Percentiles rank a stretch among this genome's conserved stretches.
Evolutionary conservation across 1,140 invertebrate genomes (phyloP).

Genomic region (Rhyzopertha dominica): DNA sequence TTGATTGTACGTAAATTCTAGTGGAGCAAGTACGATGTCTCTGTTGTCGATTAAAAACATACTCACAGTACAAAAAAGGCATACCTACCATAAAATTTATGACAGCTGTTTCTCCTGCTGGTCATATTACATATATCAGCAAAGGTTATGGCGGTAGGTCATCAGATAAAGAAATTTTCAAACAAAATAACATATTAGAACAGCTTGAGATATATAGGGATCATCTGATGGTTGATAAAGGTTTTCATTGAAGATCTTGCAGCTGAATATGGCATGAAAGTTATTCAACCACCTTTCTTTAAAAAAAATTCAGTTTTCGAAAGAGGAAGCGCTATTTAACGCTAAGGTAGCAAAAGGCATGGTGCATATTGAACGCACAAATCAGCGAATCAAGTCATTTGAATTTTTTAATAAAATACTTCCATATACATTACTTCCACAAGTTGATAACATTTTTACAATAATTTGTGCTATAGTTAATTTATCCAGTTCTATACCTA

Average conservation of each 20-base stretch:
- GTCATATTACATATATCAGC: slow-evolving; percentile 3
- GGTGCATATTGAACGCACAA: too few species aligned
- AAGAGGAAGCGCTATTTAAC: too few species aligned
- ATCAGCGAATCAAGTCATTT: too few species aligned
- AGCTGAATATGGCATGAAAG: too few species aligned
- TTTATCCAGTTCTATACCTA: too few species aligned
- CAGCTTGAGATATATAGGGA: background rate
- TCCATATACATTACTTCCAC: too few species aligned
- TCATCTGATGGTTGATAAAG: slow-evolving; percentile 9
- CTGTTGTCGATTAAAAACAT: background rate
- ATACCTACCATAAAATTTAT: slow-evolving; percentile 8
- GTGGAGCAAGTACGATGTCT: slow-evolving; percentile 3
- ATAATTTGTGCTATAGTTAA: too few species aligned
- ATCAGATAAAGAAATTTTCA: slow-evolving; percentile 9
- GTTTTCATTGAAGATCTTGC: slow-evolving; percentile 3
- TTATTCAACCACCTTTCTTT: too few species aligned
- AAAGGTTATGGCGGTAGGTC: slow-evolving; percentile 7
- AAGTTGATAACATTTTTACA: too few species aligned
- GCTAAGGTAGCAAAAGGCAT: too few species aligned
- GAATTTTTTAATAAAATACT: too few species aligned
- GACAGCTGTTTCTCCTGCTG: slow-evolving; percentile 7
- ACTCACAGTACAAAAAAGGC: slow-evolving; percentile 10
- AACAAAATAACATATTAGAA: background rate
- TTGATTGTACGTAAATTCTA: slow-evolving; percentile 16
- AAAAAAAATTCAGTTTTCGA: too few species aligned